Evolutionary conservation across 2,797 vertebrate species (phyloP).

Genomic region (Cryptoprocta ferox): DNA sequence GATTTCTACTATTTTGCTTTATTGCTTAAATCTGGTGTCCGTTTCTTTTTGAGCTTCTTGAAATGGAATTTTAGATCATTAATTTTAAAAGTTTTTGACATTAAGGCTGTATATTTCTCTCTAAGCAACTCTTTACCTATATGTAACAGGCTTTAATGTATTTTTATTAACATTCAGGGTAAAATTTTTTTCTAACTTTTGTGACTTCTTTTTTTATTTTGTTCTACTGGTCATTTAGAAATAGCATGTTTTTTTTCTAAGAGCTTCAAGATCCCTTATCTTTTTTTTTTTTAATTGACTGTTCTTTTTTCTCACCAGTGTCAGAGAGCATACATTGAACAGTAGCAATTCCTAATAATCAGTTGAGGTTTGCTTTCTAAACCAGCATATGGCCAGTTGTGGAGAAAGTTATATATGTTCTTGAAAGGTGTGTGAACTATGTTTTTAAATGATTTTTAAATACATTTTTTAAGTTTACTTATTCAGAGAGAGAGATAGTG

Average conservation of each 20-base stretch:
- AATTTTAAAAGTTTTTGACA: not conserved
- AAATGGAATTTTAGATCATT: not conserved
- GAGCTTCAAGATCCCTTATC: not conserved
- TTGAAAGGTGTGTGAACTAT: not conserved
- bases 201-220: not conserved
- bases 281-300: not conserved
- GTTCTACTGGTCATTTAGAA: not conserved
- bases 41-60: not conserved
- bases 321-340: not conserved
- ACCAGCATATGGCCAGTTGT: not conserved
- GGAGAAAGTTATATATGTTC: not conserved
- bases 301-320: not conserved
- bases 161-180: not conserved
- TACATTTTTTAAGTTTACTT: too few relatives aligned
- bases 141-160: not conserved
- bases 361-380: not conserved
- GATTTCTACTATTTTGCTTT: not conserved
- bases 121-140: not conserved
- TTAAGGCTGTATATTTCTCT: not conserved
- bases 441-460: not conserved
- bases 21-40: not conserved
- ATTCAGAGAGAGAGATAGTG: too few relatives aligned
- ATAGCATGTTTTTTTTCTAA: not conserved
- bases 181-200: not conserved
- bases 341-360: not conserved